Evolutionary conservation across 2,797 vertebrate species (phyloP), one percentile per base, ranked within the genome.

Genomic region (Epinephelus coioides): DNA sequence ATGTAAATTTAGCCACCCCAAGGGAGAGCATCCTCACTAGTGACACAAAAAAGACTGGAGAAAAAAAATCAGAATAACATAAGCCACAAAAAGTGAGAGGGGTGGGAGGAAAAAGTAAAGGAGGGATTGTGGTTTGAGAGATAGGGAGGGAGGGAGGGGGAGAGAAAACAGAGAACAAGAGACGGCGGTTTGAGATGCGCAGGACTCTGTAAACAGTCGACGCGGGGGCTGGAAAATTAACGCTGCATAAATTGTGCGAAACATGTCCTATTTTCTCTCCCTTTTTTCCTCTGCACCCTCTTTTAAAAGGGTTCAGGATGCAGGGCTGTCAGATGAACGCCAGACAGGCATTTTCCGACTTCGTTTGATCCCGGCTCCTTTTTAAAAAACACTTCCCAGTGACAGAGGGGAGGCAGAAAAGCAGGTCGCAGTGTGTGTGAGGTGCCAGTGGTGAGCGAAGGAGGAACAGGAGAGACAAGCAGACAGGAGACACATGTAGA

Each of bases 1-100:
- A 94, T 94, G 91, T 93, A 93, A 94, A 95, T 94, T 93, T 93
- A 93, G 91, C 89, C 90, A 88, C 91, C 93, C 93, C 92, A 91
- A 88, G 92, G 92, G 94, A 94, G 78, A 79, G 83, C 88, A 89
- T 91, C 85, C 90, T 90, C 91, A 91, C 87, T 86, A 86, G 90
- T 91, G 89, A 92, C 89, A 92, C 86, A 78, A 88, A 89, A 90
- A 88, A 88, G 67, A 86, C 76, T 80, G 65, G 62, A 79, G 83
- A 77, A 77, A 79, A 86, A 86, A 86, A 90, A 92, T 88, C 79
- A 15, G 91, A 93, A 93, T 90, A 94, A 91, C 89, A 93, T 89
- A 92, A 94, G 88, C 91, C 90, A 81, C 83, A 87, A 86, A 89
- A 91, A 88, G 86, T 86, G 83, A 77, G 66, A 82, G 53, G 74